Evolutionary conservation across 53 echinoderm and acorn worm species (phyloP).

Genomic region (Henricia sp.): DNA sequence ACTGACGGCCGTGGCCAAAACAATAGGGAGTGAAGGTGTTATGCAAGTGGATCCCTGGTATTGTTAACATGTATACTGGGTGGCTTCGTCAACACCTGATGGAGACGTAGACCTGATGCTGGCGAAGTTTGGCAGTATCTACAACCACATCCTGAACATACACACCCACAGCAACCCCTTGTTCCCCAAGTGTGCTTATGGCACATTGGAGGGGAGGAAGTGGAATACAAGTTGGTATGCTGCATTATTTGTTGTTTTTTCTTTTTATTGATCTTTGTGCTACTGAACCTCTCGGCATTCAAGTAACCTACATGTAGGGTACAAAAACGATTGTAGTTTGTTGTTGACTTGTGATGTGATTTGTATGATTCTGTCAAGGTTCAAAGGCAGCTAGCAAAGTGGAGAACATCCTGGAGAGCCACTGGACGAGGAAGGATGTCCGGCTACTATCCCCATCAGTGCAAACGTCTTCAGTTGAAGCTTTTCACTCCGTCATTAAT

Average conservation of each 20-base stretch:
- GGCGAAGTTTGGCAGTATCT: constrained; percentile 30
- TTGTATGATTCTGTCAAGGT: too few relatives aligned
- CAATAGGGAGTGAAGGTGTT: background rate
- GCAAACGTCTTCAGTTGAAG: constrained; percentile 38
- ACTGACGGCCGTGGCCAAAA: background rate
- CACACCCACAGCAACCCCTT: constrained; percentile 1
- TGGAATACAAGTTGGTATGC: too few relatives aligned
- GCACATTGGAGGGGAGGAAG: background rate
- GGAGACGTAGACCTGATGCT: constrained; percentile 16
- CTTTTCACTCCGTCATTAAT: constrained; percentile 21
- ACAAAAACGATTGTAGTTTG: too few relatives aligned
- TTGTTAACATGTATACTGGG: constrained; percentile 40
- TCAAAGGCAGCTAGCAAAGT: constrained; percentile 20
- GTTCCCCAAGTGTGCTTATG: constrained; percentile 28
- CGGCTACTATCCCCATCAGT: constrained; percentile 31
- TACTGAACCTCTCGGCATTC: too few relatives aligned
- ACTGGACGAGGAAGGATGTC: constrained; percentile 6
- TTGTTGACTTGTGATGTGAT: too few relatives aligned
- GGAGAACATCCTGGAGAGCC: background rate
- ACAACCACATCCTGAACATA: background rate
- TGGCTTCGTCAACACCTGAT: constrained; percentile 9
- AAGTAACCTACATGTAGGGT: too few relatives aligned
- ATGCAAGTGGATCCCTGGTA: constrained; percentile 8
- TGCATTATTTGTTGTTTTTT: too few relatives aligned
- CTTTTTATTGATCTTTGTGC: too few relatives aligned